Evolutionary conservation across 2,888 invertebrate species (phyloP), one percentile per base, ranked within the genome.

Genomic region (Agonopterix subpropinquella): DNA sequence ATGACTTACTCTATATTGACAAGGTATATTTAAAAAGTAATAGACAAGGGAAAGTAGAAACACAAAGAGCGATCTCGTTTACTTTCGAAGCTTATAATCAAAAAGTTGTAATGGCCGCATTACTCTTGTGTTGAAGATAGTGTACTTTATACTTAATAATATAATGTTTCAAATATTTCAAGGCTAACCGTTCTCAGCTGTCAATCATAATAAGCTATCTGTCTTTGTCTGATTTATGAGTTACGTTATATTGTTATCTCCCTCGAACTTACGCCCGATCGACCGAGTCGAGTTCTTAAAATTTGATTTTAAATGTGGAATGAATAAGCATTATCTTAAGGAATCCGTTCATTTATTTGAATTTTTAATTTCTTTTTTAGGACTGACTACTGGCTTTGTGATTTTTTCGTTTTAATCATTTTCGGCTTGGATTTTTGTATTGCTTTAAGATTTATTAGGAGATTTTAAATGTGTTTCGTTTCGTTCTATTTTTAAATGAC

Each of bases 91-190:
- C 47, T 47, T 47, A 42, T 52, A 52, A 59, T 53, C 49, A 54
- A 59, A 28, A 63, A 64, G 53, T 44, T 60, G 50, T 53, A 56
- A 77, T 73, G 83, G 70, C 85, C 85, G 70, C 70, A 71, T 70
- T 56, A 63, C 80, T 80, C 80, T 66, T 70, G 70, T 77, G 81
- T 70, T 66, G 58, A 80, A 85, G 80, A 86, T 86, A 84, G 86
- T 85, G 87, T 88, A 87, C 87, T 88, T 86, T 84, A 84, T 86
- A 13, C 13, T 13, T 13, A 87, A 83, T 85, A 86, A 84, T 88
- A 87, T 87, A 87, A 88, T 87, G 88, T 87, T 88, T 87, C 87
- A 87, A 88, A 87, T 88, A 88, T 88, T 88, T 87, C 88, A 88
- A 88, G 88, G 88, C 83, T 85, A 86, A 86, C 86, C 87, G 87